A percentile compares a stretch with the other conserved stretches of the same genome.
phyloP scores from a whole-genome alignment of 2,888 invertebrate genomes.

The Lasioglossum morio region DNA sequence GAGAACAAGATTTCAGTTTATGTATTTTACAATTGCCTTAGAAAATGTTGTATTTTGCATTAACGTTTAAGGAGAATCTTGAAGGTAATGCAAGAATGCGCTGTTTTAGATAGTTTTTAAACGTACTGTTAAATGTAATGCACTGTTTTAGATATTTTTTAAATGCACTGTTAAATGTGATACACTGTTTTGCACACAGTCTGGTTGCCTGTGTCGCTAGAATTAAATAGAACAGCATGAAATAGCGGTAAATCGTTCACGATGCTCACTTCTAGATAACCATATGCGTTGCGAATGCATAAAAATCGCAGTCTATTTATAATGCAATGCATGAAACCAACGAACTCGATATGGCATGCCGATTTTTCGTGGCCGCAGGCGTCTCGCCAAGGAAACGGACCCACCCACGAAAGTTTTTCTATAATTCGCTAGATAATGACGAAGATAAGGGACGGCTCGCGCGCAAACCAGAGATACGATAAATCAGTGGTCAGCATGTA shows the following conservation, averaged over 20 bases:
- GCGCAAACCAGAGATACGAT: constrained; percentile 57
- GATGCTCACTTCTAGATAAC: background rate
- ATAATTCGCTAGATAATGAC: constrained; percentile 67
- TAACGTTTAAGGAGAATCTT: too few relatives aligned
- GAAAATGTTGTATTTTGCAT: too few relatives aligned
- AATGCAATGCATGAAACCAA: constrained; percentile 2
- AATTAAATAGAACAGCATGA: background rate
- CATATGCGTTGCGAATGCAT: background rate
- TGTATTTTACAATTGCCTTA: too few relatives aligned
- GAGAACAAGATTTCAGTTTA: too few relatives aligned
- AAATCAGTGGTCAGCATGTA: constrained; percentile 63
- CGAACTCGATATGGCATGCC: constrained; percentile 19
- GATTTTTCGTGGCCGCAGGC: constrained; percentile 53
- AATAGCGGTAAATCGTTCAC: background rate
- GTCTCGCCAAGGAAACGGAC: constrained; percentile 62
- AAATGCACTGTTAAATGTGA: too few relatives aligned
- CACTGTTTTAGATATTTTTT: too few relatives aligned
- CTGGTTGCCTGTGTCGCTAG: background rate
- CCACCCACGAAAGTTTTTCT: constrained; percentile 67
- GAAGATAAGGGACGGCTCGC: constrained; percentile 55
- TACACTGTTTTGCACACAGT: background rate
- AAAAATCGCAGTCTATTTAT: constrained; percentile 2
- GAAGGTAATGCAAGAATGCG: too few relatives aligned
- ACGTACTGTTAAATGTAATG: too few relatives aligned
- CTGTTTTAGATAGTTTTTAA: too few relatives aligned